Evolutionary conservation across 2,113 vertebrate species (phyloP), one percentile per base, ranked within the genome.

Genomic region (Oostethus manadensis): DNA sequence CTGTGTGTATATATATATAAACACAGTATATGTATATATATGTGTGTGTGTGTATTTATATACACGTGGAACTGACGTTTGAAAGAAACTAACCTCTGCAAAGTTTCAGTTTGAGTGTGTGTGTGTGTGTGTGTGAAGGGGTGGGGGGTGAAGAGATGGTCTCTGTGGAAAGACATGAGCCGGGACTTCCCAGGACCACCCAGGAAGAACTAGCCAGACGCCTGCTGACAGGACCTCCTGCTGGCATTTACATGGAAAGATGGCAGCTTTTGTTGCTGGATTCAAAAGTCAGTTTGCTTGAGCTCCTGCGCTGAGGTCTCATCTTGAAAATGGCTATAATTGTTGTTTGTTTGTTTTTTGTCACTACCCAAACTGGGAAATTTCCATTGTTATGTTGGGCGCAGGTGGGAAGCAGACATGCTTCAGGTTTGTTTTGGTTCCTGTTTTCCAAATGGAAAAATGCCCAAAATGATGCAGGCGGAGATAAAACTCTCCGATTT

Each of bases 171-270:
- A 82, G 80, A 86, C 80, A 84, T 73, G 78, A 83, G 74, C 79
- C 84, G 78, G 83, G 83, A 82, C 78, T 80, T 76, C 63, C 10
- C 18, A 67, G 76, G 88, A 90, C 89, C 88, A 91, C 89, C 89
- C 89, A 88, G 66, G 51, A 40, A 46, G 67, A 70, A 54, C 53
- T 22, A 62, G 55, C 11, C 66, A 68, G 60, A 22, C 57, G 62
- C 42, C 61, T 61, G 62, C 69, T 55, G 20, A 26, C 46, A 58
- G 61, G 57, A 66, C 74, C 64, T 64, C 67, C 58, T 61, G n/a
- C 6, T 18, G 50, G 15, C 53, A 49, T 70, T 67, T 16, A 67
- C 63, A 63, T 56, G 51, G 57, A 60, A 56, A 66, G 46, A 56
- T 26, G 13, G 6, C n/a, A 18, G 38, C 42, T 42, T 58, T n/a